phyloP scores from a whole-genome alignment of 2,888 invertebrate species.

The Epirrhoe tristata region DNA sequence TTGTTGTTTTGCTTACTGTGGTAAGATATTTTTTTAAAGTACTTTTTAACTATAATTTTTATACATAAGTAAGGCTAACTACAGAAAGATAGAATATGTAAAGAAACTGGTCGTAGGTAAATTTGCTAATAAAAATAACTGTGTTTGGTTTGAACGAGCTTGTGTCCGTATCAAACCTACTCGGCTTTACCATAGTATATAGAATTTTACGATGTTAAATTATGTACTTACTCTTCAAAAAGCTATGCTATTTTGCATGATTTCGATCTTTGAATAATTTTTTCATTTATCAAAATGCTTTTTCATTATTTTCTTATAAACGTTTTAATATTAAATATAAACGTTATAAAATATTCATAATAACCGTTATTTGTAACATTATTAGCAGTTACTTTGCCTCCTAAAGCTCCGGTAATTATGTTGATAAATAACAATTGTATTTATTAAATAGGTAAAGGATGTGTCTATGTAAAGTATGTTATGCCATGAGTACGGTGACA shows the following conservation, averaged over 20 bases:
- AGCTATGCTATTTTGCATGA: conserved; percentile 12
- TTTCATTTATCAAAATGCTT: conserved; percentile 17
- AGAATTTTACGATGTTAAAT: not conserved
- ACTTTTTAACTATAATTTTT: too few species aligned
- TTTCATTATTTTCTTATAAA: conserved; percentile 1
- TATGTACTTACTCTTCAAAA: conserved; percentile 21
- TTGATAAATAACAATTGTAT: conserved; percentile 58
- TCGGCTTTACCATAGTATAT: not conserved
- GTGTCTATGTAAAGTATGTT: conserved; percentile 66
- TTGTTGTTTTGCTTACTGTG: too few species aligned
- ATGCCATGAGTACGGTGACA: conserved; percentile 80
- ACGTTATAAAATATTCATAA: conserved; percentile 19
- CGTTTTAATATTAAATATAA: conserved; percentile 3
- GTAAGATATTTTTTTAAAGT: too few species aligned
- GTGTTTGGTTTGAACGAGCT: not conserved
- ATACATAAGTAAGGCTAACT: too few species aligned
- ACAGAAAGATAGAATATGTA: too few species aligned
- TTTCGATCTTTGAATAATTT: not conserved
- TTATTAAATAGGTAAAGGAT: conserved; percentile 68
- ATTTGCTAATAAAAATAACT: too few species aligned
- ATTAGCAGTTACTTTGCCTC: conserved; percentile 28
- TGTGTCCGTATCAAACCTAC: not conserved
- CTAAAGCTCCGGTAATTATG: conserved; percentile 33
- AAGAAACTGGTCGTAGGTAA: too few species aligned
- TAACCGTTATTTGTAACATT: conserved; percentile 34